Evolutionary conservation across 2,888 invertebrate genomes (phyloP).

Genomic region (Bombylius major): DNA sequence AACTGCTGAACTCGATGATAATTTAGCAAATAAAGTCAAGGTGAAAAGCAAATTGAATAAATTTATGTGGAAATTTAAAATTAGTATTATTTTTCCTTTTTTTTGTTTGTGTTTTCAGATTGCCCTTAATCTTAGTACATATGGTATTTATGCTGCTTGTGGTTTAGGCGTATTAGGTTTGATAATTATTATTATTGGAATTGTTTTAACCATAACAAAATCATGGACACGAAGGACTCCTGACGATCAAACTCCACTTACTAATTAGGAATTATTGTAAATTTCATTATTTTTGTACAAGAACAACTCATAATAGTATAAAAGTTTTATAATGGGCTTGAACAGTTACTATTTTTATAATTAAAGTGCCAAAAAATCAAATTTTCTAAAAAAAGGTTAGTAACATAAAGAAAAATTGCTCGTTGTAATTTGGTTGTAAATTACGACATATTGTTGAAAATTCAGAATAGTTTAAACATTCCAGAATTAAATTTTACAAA

Average conservation of each 20-base stretch:
- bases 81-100: neutral
- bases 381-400: no score
- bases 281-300: no score
- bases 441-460: no score
- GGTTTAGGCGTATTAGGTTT: slow-evolving; percentile 24
- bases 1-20: slow-evolving; percentile 44
- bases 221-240: slow-evolving; percentile 20
- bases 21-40: slow-evolving; percentile 39
- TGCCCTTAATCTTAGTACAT: slow-evolving; percentile 24
- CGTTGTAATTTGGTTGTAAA: no score
- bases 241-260: neutral
- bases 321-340: no score
- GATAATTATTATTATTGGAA: slow-evolving; percentile 24
- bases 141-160: slow-evolving; percentile 29
- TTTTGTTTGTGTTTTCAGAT: slow-evolving; percentile 20
- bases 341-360: no score
- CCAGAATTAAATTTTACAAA: no score
- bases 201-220: slow-evolving; percentile 27
- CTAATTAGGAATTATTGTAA: neutral
- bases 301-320: no score
- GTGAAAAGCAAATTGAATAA: neutral
- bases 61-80: neutral
- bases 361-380: no score
- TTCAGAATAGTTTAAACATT: no score
- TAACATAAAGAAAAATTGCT: no score